These are phyloP conservation scores for Ischnura elegans DNA, from an alignment of 2,888 invertebrate species.

Conservation along the genomic window DNA sequence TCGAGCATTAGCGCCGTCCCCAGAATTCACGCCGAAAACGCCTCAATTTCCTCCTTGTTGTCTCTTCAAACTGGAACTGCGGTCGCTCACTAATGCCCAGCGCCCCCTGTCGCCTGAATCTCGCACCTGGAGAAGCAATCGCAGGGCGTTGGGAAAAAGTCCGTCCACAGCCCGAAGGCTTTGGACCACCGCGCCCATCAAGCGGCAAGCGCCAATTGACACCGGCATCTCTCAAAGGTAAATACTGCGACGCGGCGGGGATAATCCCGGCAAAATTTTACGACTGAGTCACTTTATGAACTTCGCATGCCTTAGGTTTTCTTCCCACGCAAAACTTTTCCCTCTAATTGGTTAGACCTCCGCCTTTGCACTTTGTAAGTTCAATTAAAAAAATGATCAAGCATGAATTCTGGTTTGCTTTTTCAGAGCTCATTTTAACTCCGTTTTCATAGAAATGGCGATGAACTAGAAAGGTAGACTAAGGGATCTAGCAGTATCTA, in stretches of 20 bases:
- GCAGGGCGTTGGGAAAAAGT: not conserved
- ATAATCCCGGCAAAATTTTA: not conserved
- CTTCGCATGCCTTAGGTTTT: not conserved
- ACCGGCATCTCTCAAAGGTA: not conserved
- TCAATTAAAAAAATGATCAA: no score
- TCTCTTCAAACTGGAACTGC: not conserved
- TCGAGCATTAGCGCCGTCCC: no score
- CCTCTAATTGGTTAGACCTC: no score
- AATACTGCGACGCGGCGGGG: constrained; percentile 9
- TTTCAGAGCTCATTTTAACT: no score
- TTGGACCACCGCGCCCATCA: not conserved
- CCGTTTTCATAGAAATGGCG: no score
- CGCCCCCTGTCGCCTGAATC: not conserved
- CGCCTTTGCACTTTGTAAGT: no score
- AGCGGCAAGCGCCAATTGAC: not conserved
- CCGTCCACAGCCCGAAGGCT: not conserved
- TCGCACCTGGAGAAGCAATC: not conserved
- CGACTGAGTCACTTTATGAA: not conserved
- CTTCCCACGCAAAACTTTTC: not conserved
- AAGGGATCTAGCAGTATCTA: no score
- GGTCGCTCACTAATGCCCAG: not conserved
- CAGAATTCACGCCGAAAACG: not conserved
- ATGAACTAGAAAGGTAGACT: no score
- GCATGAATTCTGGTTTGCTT: no score
- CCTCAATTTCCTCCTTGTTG: not conserved